Base-by-base conservation (phyloP, 2,797 vertebrate genomes). In the Coluber constrictor region DNA sequence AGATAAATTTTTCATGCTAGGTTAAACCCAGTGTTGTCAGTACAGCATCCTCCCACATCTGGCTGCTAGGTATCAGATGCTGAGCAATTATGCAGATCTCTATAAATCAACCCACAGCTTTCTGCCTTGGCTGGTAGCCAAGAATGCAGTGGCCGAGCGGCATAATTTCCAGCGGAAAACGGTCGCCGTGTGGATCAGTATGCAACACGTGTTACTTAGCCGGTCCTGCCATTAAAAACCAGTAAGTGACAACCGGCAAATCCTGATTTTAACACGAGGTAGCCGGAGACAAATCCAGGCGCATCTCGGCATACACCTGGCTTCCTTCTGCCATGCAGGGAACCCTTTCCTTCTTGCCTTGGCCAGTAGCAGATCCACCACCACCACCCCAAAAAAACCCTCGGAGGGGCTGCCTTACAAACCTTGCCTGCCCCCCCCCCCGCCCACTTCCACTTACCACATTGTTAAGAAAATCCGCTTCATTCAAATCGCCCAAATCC, bases 391-490 rank as follows among this genome's bases (percentile, higher is more conserved):
- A 63, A n/a, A 15, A 63, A 63, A n/a, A 2, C 13, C 54, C 57
- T 43, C 15, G 15, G 60, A 29, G 20, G 61, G 61, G 32, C 2
- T 6, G 47, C 25, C 51, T 47, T 87, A 27, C 70, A 86, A 93
- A 92, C 57, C 51, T 29, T 11, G 25, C 29, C 79, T 93, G 59
- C 79, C 32, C 20, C 51, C 13, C 94, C 13, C 94, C 18, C 2
- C 37, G 20, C 25, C 5, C 11, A 0, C 70, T 18, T 43, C 23
- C 32, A 90, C 98, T 97, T 98, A 99, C 99, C 98, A 99, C 98
- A 96, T 98, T 99, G 95, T 98, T 98, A 97, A 99, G 98, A 96
- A 99, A 99, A 96, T 99, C 99, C 91, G 98, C 98, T 96, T 99
- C 99, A 96, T 98, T 98, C 96, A 99, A 98, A 79, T 99, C 99